Conservation (phyloP, 1,140 invertebrate species). For the Aricia agestis region DNA sequence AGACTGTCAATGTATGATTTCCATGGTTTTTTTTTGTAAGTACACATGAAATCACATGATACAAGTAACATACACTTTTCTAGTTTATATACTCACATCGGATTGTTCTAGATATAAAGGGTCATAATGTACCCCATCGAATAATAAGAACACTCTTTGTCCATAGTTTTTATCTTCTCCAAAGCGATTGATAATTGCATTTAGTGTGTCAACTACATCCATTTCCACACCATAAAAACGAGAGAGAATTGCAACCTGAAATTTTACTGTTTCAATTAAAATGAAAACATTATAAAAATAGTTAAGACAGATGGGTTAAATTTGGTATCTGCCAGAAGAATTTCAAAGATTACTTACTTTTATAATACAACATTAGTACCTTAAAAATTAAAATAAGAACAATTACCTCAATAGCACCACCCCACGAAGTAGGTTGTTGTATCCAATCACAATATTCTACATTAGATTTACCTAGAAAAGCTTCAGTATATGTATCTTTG, state of each 20-base stretch:
- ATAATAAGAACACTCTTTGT: conserved; percentile 91
- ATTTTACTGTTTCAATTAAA: conserved; percentile 9
- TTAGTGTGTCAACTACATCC: conserved; percentile 94
- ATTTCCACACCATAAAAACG: conserved; percentile 94
- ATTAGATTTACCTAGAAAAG: conserved; percentile 91
- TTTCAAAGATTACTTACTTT: too few species aligned
- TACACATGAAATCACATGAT: too few species aligned
- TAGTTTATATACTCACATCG: conserved; percentile 51
- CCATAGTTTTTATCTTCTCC: conserved; percentile 94
- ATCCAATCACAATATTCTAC: conserved; percentile 94
- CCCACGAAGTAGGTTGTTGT: conserved; percentile 90
- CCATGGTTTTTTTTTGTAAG: too few species aligned
- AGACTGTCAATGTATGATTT: too few species aligned
- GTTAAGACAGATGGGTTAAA: too few species aligned
- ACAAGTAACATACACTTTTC: conserved; percentile 11
- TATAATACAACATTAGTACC: too few species aligned
- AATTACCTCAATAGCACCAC: conserved; percentile 92
- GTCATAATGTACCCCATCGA: conserved; percentile 98
- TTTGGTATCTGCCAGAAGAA: too few species aligned
- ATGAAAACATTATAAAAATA: too few species aligned
- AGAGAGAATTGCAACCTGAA: conserved; percentile 85
- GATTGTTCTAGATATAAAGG: conserved; percentile 89
- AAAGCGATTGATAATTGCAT: conserved; percentile 93
- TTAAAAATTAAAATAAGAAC: neutral
- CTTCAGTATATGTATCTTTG: conserved; percentile 87